Base-by-base conservation (phyloP, 2,888 invertebrate genomes). In the Drosophila nigritarsus region DNA sequence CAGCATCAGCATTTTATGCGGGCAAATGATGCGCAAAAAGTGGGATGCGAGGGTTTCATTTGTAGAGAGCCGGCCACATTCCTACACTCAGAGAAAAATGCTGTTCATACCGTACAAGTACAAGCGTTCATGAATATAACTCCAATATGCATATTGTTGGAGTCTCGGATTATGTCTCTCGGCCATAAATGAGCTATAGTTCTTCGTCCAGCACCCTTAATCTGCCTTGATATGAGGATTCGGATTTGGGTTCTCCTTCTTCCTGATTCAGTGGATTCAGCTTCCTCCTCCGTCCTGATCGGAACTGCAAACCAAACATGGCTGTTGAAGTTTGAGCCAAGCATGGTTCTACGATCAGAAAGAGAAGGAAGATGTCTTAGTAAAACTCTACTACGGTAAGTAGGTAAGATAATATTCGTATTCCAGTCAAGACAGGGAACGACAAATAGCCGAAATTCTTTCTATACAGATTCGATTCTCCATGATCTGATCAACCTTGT, bases 21-120 rank as follows among this genome's bases (percentile, higher is more conserved):
- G 59, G 48, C 59, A 70, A 78, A 87, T 74, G 65, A 75, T 83
- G 87, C 80, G 86, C 88, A 75, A 75, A 80, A 27, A 27, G 9
- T 27, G 27, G 49, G 20, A 13, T 9, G 8, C 13, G 18, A 27
- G 9, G 15, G 27, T 9, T 27, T 24, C 13, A 15, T 8, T 24
- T 15, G 45, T 4, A 24, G 45, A 15, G 20, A 7, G 20, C 1
- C 15, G 15, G 8, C 24, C 24, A 15, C 45, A 24, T 15, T 24
- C 1, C 24, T 45, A 18, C 49, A 49, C 27, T 9, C 1, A 18
- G 9, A 2, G 9, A 27, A 49, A 27, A 24, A 24, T 24, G 15
- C 24, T 48, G 1, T 48, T 48, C 24, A 42, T 20, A 40, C 5
- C 1, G 4, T 9, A 5, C 5, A 2, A 2, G 40, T 5, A 5